A percentile compares a stretch with the other conserved stretches of the same genome.
Evolutionary conservation across 2,113 vertebrate genomes (phyloP).

Genomic region (Octodon degus): DNA sequence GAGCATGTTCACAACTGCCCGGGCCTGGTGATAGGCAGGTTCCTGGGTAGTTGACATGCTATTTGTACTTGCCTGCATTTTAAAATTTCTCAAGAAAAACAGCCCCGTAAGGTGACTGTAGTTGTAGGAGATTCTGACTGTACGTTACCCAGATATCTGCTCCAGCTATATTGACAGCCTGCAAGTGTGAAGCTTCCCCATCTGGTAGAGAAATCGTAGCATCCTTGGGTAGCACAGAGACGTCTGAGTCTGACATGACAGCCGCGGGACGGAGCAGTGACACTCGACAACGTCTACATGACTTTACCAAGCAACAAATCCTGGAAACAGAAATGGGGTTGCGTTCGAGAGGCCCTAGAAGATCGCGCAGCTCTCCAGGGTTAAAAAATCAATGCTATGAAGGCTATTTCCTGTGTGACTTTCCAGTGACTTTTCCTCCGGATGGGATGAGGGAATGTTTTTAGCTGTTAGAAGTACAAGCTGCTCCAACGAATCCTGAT

Average conservation of each 20-base stretch:
- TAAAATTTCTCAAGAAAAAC: constrained; percentile 62
- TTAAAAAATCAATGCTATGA: constrained; percentile 37
- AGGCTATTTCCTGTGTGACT: background rate
- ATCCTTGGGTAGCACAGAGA: constrained; percentile 34
- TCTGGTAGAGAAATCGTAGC: constrained; percentile 62
- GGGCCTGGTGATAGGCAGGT: background rate
- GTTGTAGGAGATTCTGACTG: constrained; percentile 41
- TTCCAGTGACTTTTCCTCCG: background rate
- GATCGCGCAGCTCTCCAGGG: background rate
- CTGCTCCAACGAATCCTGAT: background rate
- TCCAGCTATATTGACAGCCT: constrained; percentile 56
- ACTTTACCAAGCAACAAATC: constrained; percentile 33
- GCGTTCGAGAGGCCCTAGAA: background rate
- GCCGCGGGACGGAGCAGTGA: background rate
- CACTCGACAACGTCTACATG: constrained; percentile 31
- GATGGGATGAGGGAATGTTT: background rate
- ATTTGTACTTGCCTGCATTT: constrained; percentile 40
- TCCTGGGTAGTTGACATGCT: background rate
- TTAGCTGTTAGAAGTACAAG: constrained; percentile 39
- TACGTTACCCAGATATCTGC: constrained; percentile 48
- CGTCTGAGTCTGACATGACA: background rate
- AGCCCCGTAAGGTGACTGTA: constrained; percentile 27
- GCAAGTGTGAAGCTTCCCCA: constrained; percentile 69
- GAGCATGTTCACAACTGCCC: constrained; percentile 46
- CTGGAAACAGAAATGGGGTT: constrained; percentile 56